Evolutionary conservation across 2,888 invertebrate genomes (phyloP).

Genomic region (Volucella inflata): DNA sequence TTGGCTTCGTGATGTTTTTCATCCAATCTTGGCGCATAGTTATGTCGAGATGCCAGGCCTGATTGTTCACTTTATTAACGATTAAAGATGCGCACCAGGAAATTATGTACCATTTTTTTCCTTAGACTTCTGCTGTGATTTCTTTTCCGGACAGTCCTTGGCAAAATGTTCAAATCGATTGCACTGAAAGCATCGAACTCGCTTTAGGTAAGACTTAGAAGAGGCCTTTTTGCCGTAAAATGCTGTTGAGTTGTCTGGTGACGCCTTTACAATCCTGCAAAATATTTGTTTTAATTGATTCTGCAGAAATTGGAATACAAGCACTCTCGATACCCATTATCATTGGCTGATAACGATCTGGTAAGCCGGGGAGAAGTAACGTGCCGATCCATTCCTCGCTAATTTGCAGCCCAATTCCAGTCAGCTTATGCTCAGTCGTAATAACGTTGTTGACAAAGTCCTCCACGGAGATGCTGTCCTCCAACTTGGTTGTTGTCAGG

Average conservation of each 20-base stretch:
- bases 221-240: slow-evolving; percentile 14
- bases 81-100: too few species aligned
- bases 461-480: slow-evolving; percentile 76
- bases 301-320: slow-evolving; percentile 76
- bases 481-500: slow-evolving; percentile 67
- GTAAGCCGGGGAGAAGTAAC: slow-evolving; percentile 78
- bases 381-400: slow-evolving; percentile 77
- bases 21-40: slow-evolving; percentile 31
- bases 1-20: neutral
- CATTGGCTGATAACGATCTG: slow-evolving; percentile 78
- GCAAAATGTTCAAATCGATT: slow-evolving; percentile 33
- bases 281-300: slow-evolving; percentile 78
- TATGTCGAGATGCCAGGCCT: slow-evolving; percentile 36
- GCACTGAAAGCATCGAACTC: slow-evolving; percentile 16
- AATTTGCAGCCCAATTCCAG: slow-evolving; percentile 73
- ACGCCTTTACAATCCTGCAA: slow-evolving; percentile 69
- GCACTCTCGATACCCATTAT: slow-evolving; percentile 76
- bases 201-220: neutral
- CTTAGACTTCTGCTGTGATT: neutral
- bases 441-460: slow-evolving; percentile 78
- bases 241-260: neutral
- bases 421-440: slow-evolving; percentile 77
- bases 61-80: slow-evolving; percentile 11
- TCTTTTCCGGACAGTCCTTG: slow-evolving; percentile 15
- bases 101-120: neutral